Conservation (phyloP, 64 coral and sea anemone species). For the Actinia equina region DNA sequence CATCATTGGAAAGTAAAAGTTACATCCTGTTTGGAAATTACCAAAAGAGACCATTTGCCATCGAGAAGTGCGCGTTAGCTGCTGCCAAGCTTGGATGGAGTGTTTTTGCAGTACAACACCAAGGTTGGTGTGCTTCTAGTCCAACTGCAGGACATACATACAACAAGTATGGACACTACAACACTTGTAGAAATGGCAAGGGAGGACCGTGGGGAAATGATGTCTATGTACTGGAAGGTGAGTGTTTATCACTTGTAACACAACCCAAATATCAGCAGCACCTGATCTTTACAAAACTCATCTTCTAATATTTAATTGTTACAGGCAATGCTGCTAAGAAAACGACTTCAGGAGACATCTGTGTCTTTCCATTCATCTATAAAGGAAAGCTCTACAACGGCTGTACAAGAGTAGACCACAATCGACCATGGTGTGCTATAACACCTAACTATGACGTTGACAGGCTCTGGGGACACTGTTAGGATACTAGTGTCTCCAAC, state of each 20-base stretch:
- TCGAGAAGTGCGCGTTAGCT: constrained; percentile 40
- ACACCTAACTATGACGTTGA: constrained; percentile 63
- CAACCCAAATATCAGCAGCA: background rate
- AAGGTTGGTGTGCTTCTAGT: constrained; percentile 40
- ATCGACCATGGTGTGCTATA: constrained; percentile 52
- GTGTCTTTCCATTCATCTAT: constrained; percentile 64
- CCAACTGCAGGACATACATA: constrained; percentile 5
- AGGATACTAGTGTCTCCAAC: background rate
- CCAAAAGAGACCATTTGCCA: background rate
- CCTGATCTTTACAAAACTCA: background rate
- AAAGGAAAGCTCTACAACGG: constrained; percentile 27
- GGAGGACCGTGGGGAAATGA: constrained; percentile 63
- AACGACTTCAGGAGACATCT: constrained; percentile 38
- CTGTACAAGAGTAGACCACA: constrained; percentile 27
- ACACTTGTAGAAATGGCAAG: constrained; percentile 33
- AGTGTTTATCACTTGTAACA: background rate
- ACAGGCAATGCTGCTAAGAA: constrained; percentile 15
- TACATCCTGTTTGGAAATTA: constrained; percentile 32
- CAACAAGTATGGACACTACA: constrained; percentile 41
- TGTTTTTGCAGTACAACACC: constrained; percentile 51
- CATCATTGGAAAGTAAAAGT: constrained; percentile 26
- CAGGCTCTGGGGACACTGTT: constrained; percentile 43
- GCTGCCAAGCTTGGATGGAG: background rate
- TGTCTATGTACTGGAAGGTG: constrained; percentile 33
- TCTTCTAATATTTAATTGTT: background rate